phyloP scores from a whole-genome alignment of 2,797 vertebrate species.

The Acomys russatus region DNA sequence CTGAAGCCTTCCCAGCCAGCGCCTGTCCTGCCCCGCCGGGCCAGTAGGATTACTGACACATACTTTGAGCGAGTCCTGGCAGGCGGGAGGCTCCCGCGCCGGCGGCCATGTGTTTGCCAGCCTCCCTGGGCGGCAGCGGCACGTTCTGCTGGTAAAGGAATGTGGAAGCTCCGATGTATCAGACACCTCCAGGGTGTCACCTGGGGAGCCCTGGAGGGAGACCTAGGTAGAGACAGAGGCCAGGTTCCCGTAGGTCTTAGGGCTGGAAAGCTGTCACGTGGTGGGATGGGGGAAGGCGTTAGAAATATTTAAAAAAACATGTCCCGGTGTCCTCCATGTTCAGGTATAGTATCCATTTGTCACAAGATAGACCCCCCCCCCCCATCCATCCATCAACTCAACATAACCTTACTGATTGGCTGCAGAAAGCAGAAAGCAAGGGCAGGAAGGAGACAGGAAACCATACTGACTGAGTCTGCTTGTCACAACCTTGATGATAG shows the following conservation, averaged over 20 bases:
- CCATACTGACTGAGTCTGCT: background rate
- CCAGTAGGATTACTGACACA: constrained; percentile 95
- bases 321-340: too few species aligned
- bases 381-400: background rate
- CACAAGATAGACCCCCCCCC: background rate
- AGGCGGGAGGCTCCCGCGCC: constrained; percentile 97
- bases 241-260: background rate
- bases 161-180: constrained; percentile 91
- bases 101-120: constrained; percentile 95
- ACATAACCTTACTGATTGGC: background rate
- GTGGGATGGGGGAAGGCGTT: background rate
- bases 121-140: constrained; percentile 96
- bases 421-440: background rate
- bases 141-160: constrained; percentile 96
- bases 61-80: constrained; percentile 98
- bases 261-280: background rate
- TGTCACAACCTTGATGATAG: background rate
- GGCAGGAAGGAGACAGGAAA: background rate
- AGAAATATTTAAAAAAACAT: background rate
- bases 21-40: constrained; percentile 88
- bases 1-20: constrained; percentile 80
- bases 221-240: constrained; percentile 53
- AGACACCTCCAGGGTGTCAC: constrained; percentile 97
- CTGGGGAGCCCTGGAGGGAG: constrained; percentile 88
- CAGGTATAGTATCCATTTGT: background rate